Percentiles rank a stretch among this genome's conserved stretches.
Conservation (phyloP, 2,888 invertebrate genomes). For the Chloroclysta siterata region DNA sequence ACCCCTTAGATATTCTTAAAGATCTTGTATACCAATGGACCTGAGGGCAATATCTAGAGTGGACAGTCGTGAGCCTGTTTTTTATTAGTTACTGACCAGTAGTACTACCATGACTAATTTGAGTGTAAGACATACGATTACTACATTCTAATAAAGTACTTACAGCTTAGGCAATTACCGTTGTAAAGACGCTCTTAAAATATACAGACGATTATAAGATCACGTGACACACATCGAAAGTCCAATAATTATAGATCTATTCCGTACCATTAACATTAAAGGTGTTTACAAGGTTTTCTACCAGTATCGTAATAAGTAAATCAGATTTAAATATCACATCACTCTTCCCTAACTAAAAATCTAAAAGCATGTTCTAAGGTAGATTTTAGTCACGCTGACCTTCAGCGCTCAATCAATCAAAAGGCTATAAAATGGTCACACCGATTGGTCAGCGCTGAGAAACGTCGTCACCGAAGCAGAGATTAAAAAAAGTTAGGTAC, state of each 20-base stretch:
- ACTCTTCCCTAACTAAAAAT: neutral
- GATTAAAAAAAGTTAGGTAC: too few species aligned
- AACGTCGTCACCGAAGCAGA: too few species aligned
- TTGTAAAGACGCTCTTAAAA: conserved; percentile 1
- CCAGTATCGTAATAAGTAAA: neutral
- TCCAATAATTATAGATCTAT: neutral
- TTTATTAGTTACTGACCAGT: neutral
- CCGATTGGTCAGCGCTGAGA: too few species aligned
- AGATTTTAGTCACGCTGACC: neutral
- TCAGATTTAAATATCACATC: neutral
- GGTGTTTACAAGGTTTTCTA: neutral
- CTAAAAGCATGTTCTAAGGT: neutral
- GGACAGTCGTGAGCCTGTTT: neutral
- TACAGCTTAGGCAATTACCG: conserved; percentile 4
- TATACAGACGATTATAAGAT: conserved; percentile 5
- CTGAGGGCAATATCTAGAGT: neutral
- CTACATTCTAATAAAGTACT: conserved; percentile 1
- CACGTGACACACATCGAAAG: conserved; percentile 1
- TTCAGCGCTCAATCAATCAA: neutral
- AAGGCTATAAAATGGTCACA: too few species aligned
- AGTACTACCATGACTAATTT: neutral
- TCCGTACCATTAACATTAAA: neutral
- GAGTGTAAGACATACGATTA: conserved; percentile 17
- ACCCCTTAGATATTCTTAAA: neutral
- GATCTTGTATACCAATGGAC: neutral